Evolutionary conservation across 2,888 invertebrate genomes (phyloP), one percentile per base, ranked within the genome.

Genomic region (Eupsilia transversa): DNA sequence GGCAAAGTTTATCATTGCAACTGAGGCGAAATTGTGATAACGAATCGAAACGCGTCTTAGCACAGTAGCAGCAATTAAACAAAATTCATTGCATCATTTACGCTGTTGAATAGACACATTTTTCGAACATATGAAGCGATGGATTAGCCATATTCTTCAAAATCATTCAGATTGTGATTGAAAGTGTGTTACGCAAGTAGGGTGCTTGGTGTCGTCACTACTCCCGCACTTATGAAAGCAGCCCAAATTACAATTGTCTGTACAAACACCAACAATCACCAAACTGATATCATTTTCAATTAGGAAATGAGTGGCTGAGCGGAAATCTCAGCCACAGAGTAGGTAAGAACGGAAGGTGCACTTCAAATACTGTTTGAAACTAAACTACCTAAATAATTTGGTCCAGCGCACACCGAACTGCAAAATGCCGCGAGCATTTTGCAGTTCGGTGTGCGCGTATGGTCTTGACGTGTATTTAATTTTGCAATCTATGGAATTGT

Each of bases 241-340:
- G 46, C 23, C n/a, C 27, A 54, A 54, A 56, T 49, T 35, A 64
- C 63, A 75, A 27, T 74, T 41, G 64, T 56, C 56, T 71, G 43
- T n/a, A 65, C 60, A 72, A 69, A 61, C 54, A 59, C 33, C 46
- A 61, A 66, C 54, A 61, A 72, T 56, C 46, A 61, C 69, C 57
- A 68, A 77, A 77, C 72, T 56, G 30, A 66, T 70, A 57, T 82
- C 43, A 59, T 69, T 72, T 75, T 35, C 77, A 54, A 69, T 69
- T 66, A 69, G 12, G 17, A 70, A 72, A 73, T 59, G 54, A 56
- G 82, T 41, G 52, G 30, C 43, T 30, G 61, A 5, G 33, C 12
- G 30, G 41, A 27, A 56, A 30, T 35, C 68, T 43, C 35, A n/a
- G 9, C 9, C 61, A 3, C 12, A 0, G n/a, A 12, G 59, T 9